These are phyloP conservation scores for Stenolophus ochropezus DNA, from an alignment of 2,888 invertebrate genomes.

Conservation along the genomic window DNA sequence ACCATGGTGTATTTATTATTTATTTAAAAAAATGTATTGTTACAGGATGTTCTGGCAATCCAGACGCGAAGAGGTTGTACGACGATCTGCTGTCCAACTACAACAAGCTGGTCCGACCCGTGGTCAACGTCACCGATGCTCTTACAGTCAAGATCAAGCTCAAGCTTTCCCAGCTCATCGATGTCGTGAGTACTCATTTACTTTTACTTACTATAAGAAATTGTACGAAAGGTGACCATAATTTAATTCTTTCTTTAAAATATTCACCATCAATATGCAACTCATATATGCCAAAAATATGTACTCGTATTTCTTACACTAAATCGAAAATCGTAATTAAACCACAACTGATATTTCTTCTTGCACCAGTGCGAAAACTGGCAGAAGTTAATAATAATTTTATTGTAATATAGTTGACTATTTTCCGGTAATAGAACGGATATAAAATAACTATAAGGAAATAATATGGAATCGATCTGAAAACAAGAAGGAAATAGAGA, in stretches of 20 bases:
- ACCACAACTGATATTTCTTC: too few species aligned
- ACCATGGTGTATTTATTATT: too few species aligned
- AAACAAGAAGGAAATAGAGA: not conserved
- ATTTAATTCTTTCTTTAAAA: too few species aligned
- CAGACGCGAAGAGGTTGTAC: constrained; percentile 91
- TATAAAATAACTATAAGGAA: not conserved
- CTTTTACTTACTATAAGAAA: not conserved
- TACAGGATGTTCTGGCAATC: constrained; percentile 89
- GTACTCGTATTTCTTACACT: too few species aligned
- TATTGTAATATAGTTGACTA: not conserved
- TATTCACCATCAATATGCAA: too few species aligned
- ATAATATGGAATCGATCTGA: not conserved
- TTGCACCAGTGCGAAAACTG: too few species aligned
- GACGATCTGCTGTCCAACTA: constrained; percentile 91
- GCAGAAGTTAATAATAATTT: too few species aligned
- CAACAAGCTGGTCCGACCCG: constrained; percentile 91
- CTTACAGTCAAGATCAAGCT: constrained; percentile 91
- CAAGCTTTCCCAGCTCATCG: constrained; percentile 91
- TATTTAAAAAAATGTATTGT: too few species aligned
- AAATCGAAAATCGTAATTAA: too few species aligned
- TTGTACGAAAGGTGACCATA: not conserved
- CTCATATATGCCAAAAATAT: too few species aligned
- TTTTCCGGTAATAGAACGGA: not conserved
- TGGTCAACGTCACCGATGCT: constrained; percentile 89
- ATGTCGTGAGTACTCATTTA: constrained; percentile 81